Conservation (phyloP, 1,140 invertebrate genomes). For the Laodelphax striatellus region DNA sequence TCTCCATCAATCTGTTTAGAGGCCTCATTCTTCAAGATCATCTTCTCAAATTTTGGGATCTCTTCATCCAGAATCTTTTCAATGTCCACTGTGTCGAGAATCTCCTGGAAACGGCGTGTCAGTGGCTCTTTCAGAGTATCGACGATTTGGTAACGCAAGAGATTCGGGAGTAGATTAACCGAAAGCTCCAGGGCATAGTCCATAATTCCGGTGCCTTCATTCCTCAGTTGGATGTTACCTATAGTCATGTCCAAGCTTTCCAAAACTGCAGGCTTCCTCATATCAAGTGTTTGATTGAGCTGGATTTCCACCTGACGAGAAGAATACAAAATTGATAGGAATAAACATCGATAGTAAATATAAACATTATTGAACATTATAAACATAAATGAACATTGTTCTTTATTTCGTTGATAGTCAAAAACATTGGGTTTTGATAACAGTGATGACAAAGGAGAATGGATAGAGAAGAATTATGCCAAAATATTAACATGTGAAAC, state of each 20-base stretch:
- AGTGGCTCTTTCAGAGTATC: slow-evolving; percentile 65
- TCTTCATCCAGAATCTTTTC: slow-evolving; percentile 56
- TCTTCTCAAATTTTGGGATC: slow-evolving; percentile 31
- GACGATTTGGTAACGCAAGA: slow-evolving; percentile 72
- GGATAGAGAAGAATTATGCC: too few species aligned
- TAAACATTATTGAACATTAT: too few species aligned
- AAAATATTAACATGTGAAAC: too few species aligned
- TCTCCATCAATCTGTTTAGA: too few species aligned
- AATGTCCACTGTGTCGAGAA: slow-evolving; percentile 56
- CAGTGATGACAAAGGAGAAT: too few species aligned
- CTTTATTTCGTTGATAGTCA: too few species aligned
- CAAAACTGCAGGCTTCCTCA: slow-evolving; percentile 52
- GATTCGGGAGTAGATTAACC: slow-evolving; percentile 67
- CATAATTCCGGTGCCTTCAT: slow-evolving; percentile 61
- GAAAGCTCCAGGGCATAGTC: slow-evolving; percentile 67
- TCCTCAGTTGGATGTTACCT: slow-evolving; percentile 63
- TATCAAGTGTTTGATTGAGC: slow-evolving; percentile 62
- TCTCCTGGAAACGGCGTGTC: slow-evolving; percentile 50
- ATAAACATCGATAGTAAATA: too few species aligned
- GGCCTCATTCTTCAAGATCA: neutral
- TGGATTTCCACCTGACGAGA: slow-evolving; percentile 37
- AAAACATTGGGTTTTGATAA: too few species aligned
- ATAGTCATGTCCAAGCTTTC: slow-evolving; percentile 63
- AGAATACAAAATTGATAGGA: too few species aligned
- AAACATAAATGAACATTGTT: too few species aligned